A percentile compares a stretch with the other conserved stretches of the same genome.
These are phyloP conservation scores for Grantiella picta DNA, from an alignment of 2,113 vertebrate species.

Conservation along the genomic window DNA sequence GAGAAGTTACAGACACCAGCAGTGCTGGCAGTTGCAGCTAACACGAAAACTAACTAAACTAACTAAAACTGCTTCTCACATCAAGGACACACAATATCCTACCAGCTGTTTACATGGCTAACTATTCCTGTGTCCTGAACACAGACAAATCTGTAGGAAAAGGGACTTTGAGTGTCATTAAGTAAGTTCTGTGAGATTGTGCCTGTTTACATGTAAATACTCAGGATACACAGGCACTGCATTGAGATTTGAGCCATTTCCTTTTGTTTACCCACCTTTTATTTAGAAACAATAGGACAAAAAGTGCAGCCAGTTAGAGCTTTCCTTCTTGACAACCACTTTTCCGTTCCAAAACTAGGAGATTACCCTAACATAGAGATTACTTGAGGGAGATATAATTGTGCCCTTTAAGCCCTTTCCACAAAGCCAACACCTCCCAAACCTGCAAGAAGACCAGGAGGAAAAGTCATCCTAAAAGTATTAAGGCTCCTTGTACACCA, in stretches of 20 bases:
- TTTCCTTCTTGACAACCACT: constrained; percentile 9
- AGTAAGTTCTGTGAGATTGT: neutral
- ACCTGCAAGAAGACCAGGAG: constrained; percentile 54
- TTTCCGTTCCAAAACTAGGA: neutral
- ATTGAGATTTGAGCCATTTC: constrained; percentile 18
- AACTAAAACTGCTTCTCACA: neutral
- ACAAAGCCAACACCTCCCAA: neutral
- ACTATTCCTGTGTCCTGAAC: neutral
- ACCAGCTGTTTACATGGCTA: neutral
- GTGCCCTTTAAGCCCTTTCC: neutral
- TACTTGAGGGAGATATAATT: constrained; percentile 31
- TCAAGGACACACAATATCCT: neutral
- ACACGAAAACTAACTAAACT: neutral
- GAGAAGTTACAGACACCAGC: neutral
- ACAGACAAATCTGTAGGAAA: neutral
- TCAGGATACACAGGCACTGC: neutral
- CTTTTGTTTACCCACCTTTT: constrained; percentile 33
- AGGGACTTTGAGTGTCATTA: neutral
- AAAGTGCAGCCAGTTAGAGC: constrained; percentile 6
- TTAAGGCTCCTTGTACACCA: constrained; percentile 44
- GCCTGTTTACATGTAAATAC: rapidly evolving
- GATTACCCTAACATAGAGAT: neutral
- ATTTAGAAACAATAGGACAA: constrained; percentile 25
- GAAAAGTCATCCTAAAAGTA: constrained; percentile 54
- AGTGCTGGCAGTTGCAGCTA: neutral